Evolutionary conservation across 2,113 vertebrate genomes (phyloP).

Genomic region (Eulemur rufifrons): DNA sequence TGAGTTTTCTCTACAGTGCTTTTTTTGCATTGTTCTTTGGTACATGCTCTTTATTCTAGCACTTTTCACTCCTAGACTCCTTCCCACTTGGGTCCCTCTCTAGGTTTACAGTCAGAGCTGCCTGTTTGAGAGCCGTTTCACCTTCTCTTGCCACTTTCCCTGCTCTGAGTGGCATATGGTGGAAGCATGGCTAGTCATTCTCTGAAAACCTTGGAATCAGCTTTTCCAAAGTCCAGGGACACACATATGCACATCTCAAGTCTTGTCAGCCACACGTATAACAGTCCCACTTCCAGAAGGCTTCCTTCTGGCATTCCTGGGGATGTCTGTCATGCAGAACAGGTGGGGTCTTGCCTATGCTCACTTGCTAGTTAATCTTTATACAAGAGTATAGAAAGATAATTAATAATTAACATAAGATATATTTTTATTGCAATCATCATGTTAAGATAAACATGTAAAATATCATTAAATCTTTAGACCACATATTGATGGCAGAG

Average conservation of each 20-base stretch:
- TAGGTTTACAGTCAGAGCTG: not conserved
- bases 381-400: not conserved
- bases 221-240: not conserved
- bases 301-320: not conserved
- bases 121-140: not conserved
- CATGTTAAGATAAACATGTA: not conserved
- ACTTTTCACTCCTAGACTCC: not conserved
- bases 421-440: not conserved
- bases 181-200: not conserved
- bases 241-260: not conserved
- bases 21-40: not conserved
- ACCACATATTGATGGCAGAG: not conserved
- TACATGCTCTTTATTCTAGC: not conserved
- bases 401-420: not conserved
- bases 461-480: not conserved
- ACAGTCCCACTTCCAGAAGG: not conserved
- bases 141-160: not conserved
- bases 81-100: not conserved
- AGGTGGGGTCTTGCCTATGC: not conserved
- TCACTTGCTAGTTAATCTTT: not conserved
- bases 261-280: not conserved
- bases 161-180: not conserved
- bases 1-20: not conserved
- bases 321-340: not conserved
- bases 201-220: not conserved